Evolutionary conservation across 2,797 vertebrate genomes (phyloP), one percentile per base, ranked within the genome.

Genomic region (Enteromius argenteus): DNA sequence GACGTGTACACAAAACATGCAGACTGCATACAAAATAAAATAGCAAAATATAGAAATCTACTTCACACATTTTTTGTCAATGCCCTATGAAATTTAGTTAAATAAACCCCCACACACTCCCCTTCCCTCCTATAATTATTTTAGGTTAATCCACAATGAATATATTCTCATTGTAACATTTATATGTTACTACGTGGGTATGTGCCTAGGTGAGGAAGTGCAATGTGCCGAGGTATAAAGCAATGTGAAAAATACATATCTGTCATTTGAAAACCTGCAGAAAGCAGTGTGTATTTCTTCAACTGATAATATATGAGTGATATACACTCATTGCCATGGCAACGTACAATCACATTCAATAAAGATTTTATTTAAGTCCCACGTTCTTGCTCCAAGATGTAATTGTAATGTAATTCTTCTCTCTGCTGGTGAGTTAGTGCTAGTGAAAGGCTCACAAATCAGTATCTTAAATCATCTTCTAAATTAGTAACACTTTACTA

Each of bases 341-440:
- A 68, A 35, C 56, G 21, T 49, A 11, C n/a, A 68, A 71, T 32
- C 11, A 14, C 19, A 79, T 84, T 89, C 23, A 92, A 87, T 91
- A 88, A 93, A 92, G 72, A 69, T 30, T 46, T 75, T 49, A 81
- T 62, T 32, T 21, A 44, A 80, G 81, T 42, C 9, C n/a, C 72
- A 60, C 62, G 49, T 30, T 79, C 21, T 35, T 53, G 88, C 81
- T 91, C 17, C 81, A 68, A 87, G 66, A 56, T 49, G 84, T 37
- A 75, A 79, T 79, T 49, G 84, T 30, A 75, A 79, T 81, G 60
- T 35, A 19, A 82, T 72, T 69, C 23, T 21, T 85, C 90, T 90
- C 89, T 86, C 92, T 91, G 84, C 87, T 91, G 91, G 85, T 77
- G 73, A 83, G 37, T 27, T n/a, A 11, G 49, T 58, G 23, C 23